Evolutionary conservation across 2,797 vertebrate species (phyloP), one percentile per base, ranked within the genome.

Genomic region (Octomys mimax): DNA sequence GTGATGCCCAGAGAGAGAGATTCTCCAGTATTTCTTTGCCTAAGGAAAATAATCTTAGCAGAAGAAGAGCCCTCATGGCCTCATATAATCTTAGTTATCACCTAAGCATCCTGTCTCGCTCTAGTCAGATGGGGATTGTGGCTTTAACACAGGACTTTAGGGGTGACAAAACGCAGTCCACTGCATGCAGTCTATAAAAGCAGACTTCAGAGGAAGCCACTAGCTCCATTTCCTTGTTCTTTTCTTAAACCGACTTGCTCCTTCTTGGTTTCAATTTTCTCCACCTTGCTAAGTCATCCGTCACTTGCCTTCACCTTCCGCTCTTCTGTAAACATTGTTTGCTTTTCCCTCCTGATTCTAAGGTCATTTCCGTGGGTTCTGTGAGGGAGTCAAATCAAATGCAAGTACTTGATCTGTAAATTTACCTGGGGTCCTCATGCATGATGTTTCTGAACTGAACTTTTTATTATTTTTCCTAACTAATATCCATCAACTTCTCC

Each of bases 381-480:
- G 22, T 28, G 68, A 96, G 14, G 31, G 26, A 89, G 22, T 10
- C 57, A 18, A 94, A 95, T 94, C 36, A 95, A 92, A 89, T 8
- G 3, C 24, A 59, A 75, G 24, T 64, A 28, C 95, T 78, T 57
- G 18, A 64, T 71, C 49, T 62, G 0, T 78, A 81, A 64, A 39
- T 68, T 66, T 46, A 71, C 68, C 92, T 85, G 26, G 28, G 13
- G 28, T 85, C 36, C 71, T 68, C 46, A 54, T 31, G 62, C 66
- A 5, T 95, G 71, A 61, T 42, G 70, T 79, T 71, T 90, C 78
- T 87, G 82, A 92, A 39, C 52, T 54, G 7, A 28, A 85, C 59
- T 22, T 28, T 92, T 89, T 64, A 80, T 19, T 83, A 22, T 96
- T 59, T 68, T 89, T 49, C 22, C 75, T 83, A 14, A 64, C 36